These are phyloP conservation scores for Drosophila pruinosa DNA, from an alignment of 1,140 invertebrate genomes.

Conservation along the genomic window DNA sequence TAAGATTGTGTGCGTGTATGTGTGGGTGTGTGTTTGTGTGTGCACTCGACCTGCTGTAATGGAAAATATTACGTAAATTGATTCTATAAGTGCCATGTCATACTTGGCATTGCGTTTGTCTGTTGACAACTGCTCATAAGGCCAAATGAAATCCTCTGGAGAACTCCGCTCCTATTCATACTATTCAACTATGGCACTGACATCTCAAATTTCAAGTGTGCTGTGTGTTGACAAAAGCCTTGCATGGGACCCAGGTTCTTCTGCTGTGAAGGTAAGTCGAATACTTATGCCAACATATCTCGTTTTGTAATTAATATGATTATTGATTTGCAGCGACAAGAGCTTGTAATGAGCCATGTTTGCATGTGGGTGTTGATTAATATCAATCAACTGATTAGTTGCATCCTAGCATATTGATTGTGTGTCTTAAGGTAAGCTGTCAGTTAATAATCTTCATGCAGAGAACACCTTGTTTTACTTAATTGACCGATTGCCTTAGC, in stretches of 20 bases:
- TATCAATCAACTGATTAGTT: slow-evolving; percentile 69
- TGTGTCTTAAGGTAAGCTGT: background rate
- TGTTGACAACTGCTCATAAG: slow-evolving; percentile 30
- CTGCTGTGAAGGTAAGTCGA: slow-evolving; percentile 11
- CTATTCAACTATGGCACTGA: slow-evolving; percentile 2
- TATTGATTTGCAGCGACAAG: slow-evolving; percentile 45
- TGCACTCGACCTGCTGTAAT: slow-evolving; percentile 25
- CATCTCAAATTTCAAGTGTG: slow-evolving; percentile 36
- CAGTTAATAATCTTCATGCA: background rate
- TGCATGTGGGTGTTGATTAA: slow-evolving; percentile 57
- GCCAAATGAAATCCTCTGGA: slow-evolving; percentile 16
- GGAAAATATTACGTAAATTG: slow-evolving; percentile 57
- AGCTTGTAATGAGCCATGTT: slow-evolving; percentile 24
- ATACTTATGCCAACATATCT: background rate
- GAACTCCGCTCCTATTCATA: background rate
- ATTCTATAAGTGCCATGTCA: slow-evolving; percentile 55
- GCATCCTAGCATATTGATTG: slow-evolving; percentile 21
- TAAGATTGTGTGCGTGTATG: background rate
- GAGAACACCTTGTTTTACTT: too few relatives aligned
- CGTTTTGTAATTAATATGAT: slow-evolving; percentile 58
- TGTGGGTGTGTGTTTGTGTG: slow-evolving; percentile 3
- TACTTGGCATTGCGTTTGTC: slow-evolving; percentile 19
- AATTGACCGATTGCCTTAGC: too few relatives aligned
- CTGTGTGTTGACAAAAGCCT: slow-evolving; percentile 53
- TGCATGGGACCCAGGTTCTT: too few relatives aligned